Percentiles rank a stretch among this genome's conserved stretches.
phyloP scores from a whole-genome alignment of 2,888 invertebrate genomes.

The Orthonychiurus folsomi region DNA sequence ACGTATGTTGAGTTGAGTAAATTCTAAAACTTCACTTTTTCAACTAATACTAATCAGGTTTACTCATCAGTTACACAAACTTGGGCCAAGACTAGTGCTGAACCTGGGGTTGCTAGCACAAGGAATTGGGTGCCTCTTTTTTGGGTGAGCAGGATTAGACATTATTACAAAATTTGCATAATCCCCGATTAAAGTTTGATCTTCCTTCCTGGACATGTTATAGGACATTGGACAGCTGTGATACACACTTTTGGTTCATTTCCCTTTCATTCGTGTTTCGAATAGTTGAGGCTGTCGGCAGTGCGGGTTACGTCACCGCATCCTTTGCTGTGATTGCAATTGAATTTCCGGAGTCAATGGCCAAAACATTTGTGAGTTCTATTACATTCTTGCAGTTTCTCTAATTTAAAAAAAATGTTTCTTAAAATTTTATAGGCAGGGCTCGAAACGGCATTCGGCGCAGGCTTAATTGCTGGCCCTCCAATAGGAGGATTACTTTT shows the following conservation, averaged over 20 bases:
- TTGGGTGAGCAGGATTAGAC: conserved; percentile 46
- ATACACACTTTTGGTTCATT: conserved; percentile 44
- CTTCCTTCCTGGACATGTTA: conserved; percentile 29
- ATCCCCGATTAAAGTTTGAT: conserved; percentile 12
- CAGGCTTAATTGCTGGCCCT: conserved; percentile 80
- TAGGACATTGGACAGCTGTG: conserved; percentile 42
- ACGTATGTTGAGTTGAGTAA: no score
- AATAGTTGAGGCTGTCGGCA: conserved; percentile 49
- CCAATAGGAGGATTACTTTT: conserved; percentile 73
- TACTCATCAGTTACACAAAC: conserved; percentile 45
- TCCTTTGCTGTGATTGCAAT: conserved; percentile 78
- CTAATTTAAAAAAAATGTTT: no score
- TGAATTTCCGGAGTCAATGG: conserved; percentile 75
- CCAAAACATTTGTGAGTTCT: conserved; percentile 67
- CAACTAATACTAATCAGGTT: no score
- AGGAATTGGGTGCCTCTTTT: conserved; percentile 47
- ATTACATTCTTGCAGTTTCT: no score
- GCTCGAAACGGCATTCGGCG: conserved; percentile 76
- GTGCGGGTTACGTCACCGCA: conserved; percentile 77
- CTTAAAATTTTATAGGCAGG: conserved; percentile 55
- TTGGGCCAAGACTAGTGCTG: conserved; percentile 47
- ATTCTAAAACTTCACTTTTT: no score
- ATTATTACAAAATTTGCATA: conserved; percentile 34
- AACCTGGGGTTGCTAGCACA: conserved; percentile 47
- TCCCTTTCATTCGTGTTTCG: conserved; percentile 46